Conservation (phyloP, 2,797 vertebrate species). For the Fistularia tabacaria region DNA sequence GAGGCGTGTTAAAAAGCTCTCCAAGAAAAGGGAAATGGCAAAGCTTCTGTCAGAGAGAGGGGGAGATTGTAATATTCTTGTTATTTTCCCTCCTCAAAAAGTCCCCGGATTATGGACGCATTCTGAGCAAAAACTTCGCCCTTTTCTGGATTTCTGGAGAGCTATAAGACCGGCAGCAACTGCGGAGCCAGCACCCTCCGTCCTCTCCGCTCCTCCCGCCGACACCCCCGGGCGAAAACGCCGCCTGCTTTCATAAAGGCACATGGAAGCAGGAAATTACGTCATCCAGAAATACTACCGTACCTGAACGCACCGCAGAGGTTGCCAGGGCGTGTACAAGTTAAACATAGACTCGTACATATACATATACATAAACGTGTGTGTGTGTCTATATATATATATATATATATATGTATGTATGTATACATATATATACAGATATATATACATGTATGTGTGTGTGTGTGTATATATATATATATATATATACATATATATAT, state of each 20-base stretch:
- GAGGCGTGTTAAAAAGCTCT: slow-evolving; percentile 36
- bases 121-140: slow-evolving; percentile 47
- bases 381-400: too few relatives aligned
- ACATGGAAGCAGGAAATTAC: slow-evolving; percentile 65
- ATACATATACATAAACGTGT: too few relatives aligned
- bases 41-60: slow-evolving; percentile 40
- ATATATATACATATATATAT: too few relatives aligned
- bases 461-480: too few relatives aligned
- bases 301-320: slow-evolving; percentile 22
- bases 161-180: slow-evolving; percentile 41
- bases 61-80: neutral
- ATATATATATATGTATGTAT: too few relatives aligned
- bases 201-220: slow-evolving; percentile 36
- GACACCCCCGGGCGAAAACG: slow-evolving; percentile 20
- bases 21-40: slow-evolving; percentile 48
- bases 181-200: slow-evolving; percentile 26
- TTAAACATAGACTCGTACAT: neutral
- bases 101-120: slow-evolving; percentile 46
- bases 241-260: slow-evolving; percentile 43
- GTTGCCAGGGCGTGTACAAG: slow-evolving; percentile 34
- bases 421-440: too few relatives aligned
- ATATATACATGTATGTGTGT: too few relatives aligned
- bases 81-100: neutral
- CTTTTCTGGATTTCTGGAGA: slow-evolving; percentile 59
- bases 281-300: slow-evolving; percentile 40